Evolutionary conservation across 1,140 invertebrate genomes (phyloP), one percentile per base, ranked within the genome.

Genomic region (Formica exsecta): DNA sequence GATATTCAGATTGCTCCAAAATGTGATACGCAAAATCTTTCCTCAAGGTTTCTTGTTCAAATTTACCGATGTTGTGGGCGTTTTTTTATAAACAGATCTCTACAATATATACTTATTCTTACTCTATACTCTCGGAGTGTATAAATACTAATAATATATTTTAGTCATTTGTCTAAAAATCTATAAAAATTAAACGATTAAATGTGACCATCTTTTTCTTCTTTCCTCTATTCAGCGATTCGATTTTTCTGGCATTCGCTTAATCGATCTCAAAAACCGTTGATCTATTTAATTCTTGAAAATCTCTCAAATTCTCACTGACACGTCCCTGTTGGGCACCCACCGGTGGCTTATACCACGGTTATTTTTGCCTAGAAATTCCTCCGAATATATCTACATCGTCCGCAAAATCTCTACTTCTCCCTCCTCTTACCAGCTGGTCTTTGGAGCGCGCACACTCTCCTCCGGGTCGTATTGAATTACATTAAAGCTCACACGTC

Each of bases 291-390:
- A 80, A 86, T 61, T 88, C 57, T 75, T 65, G 71, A 87, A 89
- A 89, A 68, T 76, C 74, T 87, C 62, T 87, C 62, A 79, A 64
- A 92, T 92, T 92, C 91, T 91, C 77, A 44, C 70, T 57, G 76
- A 73, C 81, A 76, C 87, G 75, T 91, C 89, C 73, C 74, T 75
- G 86, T 22, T 68, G 57, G 51, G 76, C 22, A 80, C 77, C 79
- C 83, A 90, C 81, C 85, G 84, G 89, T 90, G 88, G 89, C 91
- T 89, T 85, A 51, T 51, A 92, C 89, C 89, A 73, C 25, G 89
- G 94, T 94, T 94, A 95, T 95, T 95, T 94, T 94, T 91, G 92
- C 88, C 92, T 91, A 91, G 84, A 94, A 95, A 94, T 94, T 95
- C 94, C 93, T 93, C 92, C 92, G 89, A 93, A 94, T 94, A 94